Evolutionary conservation across 2,797 vertebrate genomes (phyloP), one percentile per base, ranked within the genome.

Genomic region (Myotis pilosus): DNA sequence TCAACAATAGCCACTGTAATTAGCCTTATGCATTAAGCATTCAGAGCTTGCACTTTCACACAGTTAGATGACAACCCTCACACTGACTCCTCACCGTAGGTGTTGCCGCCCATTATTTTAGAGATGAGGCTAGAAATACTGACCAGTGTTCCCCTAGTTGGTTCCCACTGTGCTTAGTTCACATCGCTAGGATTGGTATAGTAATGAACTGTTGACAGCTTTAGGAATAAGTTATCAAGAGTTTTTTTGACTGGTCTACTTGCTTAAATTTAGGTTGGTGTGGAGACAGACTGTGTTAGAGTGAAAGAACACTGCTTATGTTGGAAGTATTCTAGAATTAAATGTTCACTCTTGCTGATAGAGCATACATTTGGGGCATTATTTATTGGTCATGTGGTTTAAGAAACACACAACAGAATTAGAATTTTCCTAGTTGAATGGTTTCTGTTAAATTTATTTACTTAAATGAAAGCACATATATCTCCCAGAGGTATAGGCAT

Each of bases 61-160:
- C 12, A 53, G 17, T 13, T 19, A 23, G 49, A 15, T 16, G 47
- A 2, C 13, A 47, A 28, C n/a, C 47, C 44, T 57, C 64, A 5
- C 23, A 0, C 19, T 1, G 1, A 25, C 38, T 75, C 25, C 12
- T 0, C 5, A 68, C 8, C 0, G 36, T 19, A 2, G 8, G 13
- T n/a, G 4, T 49, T 12, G 1, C 33, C 17, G 23, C 38, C 47
- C 2, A 0, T 23, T 3, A 12, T 36, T 86, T 44, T 23, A 30
- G 78, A 22, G 25, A n/a, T 1, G 47, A 38, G n/a, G 3, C 17
- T n/a, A 6, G 36, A 7, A 47, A 28, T 78, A 51, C 0, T 15
- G 20, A 28, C 3, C 9, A 13, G 5, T 0, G 0, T 9, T 22
- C 64, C 36, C 8, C 0, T 8, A 19, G 64, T 7, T 66, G 23